Conservation (phyloP, 1,140 invertebrate species). For the Lasioglossum baleicum region DNA sequence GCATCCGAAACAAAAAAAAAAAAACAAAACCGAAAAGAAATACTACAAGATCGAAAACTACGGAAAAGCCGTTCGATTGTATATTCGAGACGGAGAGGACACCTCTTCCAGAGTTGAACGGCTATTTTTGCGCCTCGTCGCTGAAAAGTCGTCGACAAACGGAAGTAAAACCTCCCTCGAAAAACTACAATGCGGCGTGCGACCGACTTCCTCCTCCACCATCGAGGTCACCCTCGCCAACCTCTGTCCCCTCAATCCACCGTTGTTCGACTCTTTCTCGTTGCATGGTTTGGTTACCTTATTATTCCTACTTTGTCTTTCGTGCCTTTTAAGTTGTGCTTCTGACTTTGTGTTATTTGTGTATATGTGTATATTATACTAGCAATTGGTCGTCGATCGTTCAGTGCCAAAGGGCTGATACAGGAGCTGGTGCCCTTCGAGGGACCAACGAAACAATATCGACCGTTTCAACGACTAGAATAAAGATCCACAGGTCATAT, state of each 20-base stretch:
- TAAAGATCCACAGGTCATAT: too few relatives aligned
- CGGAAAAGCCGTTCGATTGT: too few relatives aligned
- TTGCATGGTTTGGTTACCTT: slow-evolving; percentile 82
- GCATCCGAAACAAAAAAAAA: slow-evolving; percentile 46
- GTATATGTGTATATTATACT: slow-evolving; percentile 52
- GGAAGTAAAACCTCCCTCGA: slow-evolving; percentile 14
- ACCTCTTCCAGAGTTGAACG: slow-evolving; percentile 18
- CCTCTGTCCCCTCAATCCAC: slow-evolving; percentile 25
- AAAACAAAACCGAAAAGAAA: too few relatives aligned
- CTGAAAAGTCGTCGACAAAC: neutral
- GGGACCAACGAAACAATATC: neutral
- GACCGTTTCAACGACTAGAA: too few relatives aligned
- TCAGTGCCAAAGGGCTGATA: slow-evolving; percentile 54
- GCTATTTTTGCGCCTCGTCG: neutral
- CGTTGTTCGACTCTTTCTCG: slow-evolving; percentile 70
- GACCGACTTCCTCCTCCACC: neutral
- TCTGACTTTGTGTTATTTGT: slow-evolving; percentile 71
- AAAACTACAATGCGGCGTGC: slow-evolving; percentile 18
- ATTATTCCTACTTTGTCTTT: slow-evolving; percentile 79
- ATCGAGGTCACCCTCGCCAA: neutral
- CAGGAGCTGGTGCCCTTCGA: too few relatives aligned
- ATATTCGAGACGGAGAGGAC: neutral
- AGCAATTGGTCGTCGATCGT: slow-evolving; percentile 33
- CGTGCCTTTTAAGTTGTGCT: slow-evolving; percentile 78
- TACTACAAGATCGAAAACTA: too few relatives aligned